phyloP scores from a whole-genome alignment of 2,797 vertebrate species.

The Bradypodion ventrale region DNA sequence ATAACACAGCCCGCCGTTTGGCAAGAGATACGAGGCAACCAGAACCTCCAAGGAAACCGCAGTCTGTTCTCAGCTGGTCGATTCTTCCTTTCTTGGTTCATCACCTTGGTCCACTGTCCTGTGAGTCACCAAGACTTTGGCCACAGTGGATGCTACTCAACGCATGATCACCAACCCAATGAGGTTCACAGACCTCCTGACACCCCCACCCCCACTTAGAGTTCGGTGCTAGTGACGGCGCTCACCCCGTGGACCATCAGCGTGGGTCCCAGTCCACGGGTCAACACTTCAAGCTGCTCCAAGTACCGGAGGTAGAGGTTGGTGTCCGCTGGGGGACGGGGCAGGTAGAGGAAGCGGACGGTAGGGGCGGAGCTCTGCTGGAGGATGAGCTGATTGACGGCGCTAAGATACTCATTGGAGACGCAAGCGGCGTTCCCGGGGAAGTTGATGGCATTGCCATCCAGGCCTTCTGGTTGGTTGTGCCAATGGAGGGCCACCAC shows the following conservation, averaged over 20 bases:
- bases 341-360: slow-evolving; percentile 89
- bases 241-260: slow-evolving; percentile 90
- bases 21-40: too few relatives aligned
- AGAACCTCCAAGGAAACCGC: background rate
- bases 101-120: background rate
- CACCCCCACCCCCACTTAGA: slow-evolving; percentile 70
- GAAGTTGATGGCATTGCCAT: slow-evolving; percentile 72
- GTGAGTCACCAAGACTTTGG: background rate
- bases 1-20: too few relatives aligned
- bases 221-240: slow-evolving; percentile 89
- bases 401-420: slow-evolving; percentile 83
- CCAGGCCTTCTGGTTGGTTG: slow-evolving; percentile 53
- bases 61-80: too few relatives aligned
- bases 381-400: slow-evolving; percentile 85
- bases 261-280: slow-evolving; percentile 84
- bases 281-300: slow-evolving; percentile 86
- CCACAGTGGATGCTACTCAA: background rate
- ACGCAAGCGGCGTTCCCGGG: slow-evolving; percentile 81
- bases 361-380: slow-evolving; percentile 78
- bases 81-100: background rate
- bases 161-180: background rate
- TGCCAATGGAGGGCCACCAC: slow-evolving; percentile 90
- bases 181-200: rapidly evolving
- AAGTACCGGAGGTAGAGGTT: slow-evolving; percentile 83
- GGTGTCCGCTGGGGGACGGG: slow-evolving; percentile 87